Base-by-base conservation (phyloP, 2,797 vertebrate species). In the Micrastur ruficollis region DNA sequence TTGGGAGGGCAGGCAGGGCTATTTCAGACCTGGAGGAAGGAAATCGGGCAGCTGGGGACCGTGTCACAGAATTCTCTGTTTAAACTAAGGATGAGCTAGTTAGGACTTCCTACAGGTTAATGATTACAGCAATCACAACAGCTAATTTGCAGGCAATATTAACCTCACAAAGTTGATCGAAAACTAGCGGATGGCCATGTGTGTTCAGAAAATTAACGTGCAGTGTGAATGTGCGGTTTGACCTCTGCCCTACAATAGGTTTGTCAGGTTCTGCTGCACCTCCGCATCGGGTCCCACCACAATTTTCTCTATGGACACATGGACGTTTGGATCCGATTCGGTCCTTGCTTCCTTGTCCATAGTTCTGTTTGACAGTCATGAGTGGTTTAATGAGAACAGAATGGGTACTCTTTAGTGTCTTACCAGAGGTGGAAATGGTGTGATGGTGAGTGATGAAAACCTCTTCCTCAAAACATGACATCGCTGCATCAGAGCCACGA, bases 251-350 rank as follows among this genome's bases (percentile, higher is more conserved):
- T 40, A 0, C 13, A 5, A 5, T 1, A 13, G 36, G 20, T 26
- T 40, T 6, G 20, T 32, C 40, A 42, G 25, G 5, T 76, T 25
- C 11, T 65, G 49, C 47, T 87, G 78, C 55, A 25, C 5, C 32
- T 47, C 25, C 75, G 1, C 2, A 0, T 53, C n/a, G 7, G 65
- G 11, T 34, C 50, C 76, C 59, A 38, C 5, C 19, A 1, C 5
- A 18, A 12, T 52, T 68, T 38, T 16, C 32, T 56, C 49, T 42
- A 0, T 2, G 9, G 36, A 26, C 27, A 11, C 1, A 0, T 5
- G 68, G 29, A 19, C 2, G 1, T 34, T 47, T 6, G 8, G 44
- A 13, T 63, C 40, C 63, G 67, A 1, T 3, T 52, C 19, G 40
- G 31, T 23, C 56, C 44, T 61, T 1, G 1, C 29, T 62, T 22